Base-by-base conservation (phyloP, 2,113 vertebrate genomes). In the Syngnathus typhle region DNA sequence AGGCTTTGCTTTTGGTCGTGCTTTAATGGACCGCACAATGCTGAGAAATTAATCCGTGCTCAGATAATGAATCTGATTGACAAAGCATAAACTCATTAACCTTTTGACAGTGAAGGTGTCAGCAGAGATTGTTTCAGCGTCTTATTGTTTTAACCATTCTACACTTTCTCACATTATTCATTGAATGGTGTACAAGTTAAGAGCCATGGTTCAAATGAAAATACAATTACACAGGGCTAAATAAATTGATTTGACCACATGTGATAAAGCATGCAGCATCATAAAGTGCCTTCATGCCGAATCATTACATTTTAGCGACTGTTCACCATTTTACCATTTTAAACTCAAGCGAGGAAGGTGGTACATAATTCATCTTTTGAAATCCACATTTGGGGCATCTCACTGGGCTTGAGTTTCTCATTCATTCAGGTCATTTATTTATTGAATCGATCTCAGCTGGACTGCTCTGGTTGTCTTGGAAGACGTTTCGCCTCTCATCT, bases 51-150 rank as follows among this genome's bases (percentile, higher is more conserved):
- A 86, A 83, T 84, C 77, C 77, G 59, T 79, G 77, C 84, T 84
- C 73, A 72, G 78, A 88, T 88, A 88, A 85, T 85, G 83, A 85
- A 85, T 90, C 82, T 88, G 85, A 89, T 87, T 86, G 82, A 85
- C 79, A 80, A 81, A 85, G 82, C 81, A 81, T 76, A 65, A 79
- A 87, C 76, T 81, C 82, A 88, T 90, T 90, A 90, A 85, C 84
- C 85, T 71, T 37, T 0, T 62, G 64, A 73, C 44, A 19, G 59
- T 69, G 74, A 80, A 72, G 68, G 71, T 43, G 75, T 72, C 68
- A 63, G 52, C 60, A 52, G 64, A 44, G 82, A 77, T 78, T 64
- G 68, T 12, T 69, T 65, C 72, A 82, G 82, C 73, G 82, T 47
- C 19, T 54, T 64, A 59, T 51, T 21, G 9, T 49, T 61, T 49